Evolutionary conservation across 2,888 invertebrate genomes (phyloP).

Genomic region (Micoletzkya japonica): DNA sequence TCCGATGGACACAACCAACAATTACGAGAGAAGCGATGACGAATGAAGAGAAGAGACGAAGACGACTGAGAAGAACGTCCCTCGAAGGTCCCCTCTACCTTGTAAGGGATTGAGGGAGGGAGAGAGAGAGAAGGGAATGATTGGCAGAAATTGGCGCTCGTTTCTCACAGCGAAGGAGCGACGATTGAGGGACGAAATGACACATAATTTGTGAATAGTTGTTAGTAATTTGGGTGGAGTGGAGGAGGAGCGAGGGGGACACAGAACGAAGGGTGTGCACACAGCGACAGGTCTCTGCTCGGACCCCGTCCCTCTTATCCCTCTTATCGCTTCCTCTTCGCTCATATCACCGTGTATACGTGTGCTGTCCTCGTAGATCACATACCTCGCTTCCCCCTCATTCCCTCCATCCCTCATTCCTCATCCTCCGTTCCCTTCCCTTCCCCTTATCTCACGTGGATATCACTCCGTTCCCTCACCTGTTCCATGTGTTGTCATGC

Average conservation of each 20-base stretch:
- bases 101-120: neutral
- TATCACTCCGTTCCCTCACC: too few relatives aligned
- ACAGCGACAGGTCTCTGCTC: neutral
- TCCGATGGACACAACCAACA: too few relatives aligned
- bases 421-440: neutral
- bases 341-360: neutral
- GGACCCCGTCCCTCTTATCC: neutral
- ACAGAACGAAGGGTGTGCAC: slow-evolving; percentile 2
- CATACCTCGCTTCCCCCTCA: neutral
- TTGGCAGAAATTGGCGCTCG: slow-evolving; percentile 17
- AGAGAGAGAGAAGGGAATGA: neutral
- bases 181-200: too few relatives aligned
- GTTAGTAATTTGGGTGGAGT: slow-evolving; percentile 8
- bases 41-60: neutral
- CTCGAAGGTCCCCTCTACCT: too few relatives aligned
- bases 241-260: slow-evolving; percentile 7
- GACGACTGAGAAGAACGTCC: slow-evolving; percentile 1
- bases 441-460: too few relatives aligned
- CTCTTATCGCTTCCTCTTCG: neutral
- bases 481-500: too few relatives aligned
- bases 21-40: slow-evolving; percentile 3
- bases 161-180: neutral
- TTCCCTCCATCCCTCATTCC: neutral
- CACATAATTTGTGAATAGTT: too few relatives aligned
- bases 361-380: too few relatives aligned